phyloP scores from a whole-genome alignment of 2,113 vertebrate genomes.

The Monopterus albus region DNA sequence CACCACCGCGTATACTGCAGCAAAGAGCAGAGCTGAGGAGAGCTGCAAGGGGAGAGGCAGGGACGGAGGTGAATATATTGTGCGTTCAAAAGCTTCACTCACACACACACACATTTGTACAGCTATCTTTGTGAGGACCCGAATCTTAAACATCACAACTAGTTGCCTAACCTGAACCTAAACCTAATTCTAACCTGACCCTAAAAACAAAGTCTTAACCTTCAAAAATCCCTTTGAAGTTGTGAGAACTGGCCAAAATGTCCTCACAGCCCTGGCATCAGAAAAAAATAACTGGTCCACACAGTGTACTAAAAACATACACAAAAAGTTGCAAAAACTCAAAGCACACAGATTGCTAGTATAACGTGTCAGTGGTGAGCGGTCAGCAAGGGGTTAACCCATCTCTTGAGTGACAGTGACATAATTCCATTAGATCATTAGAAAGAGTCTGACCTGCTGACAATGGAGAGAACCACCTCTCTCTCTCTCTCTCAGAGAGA shows the following conservation, averaged over 20 bases:
- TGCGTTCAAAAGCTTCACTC: constrained; percentile 1
- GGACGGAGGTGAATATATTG: constrained; percentile 55
- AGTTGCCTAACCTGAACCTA: background rate
- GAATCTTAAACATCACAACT: no score
- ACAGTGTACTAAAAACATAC: constrained; percentile 1
- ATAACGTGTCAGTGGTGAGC: constrained; percentile 43
- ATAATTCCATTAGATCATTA: constrained; percentile 79
- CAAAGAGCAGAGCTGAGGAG: constrained; percentile 94
- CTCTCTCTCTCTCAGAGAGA: constrained; percentile 39
- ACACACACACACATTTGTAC: background rate
- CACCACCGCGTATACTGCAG: constrained; percentile 93
- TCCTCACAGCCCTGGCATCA: no score
- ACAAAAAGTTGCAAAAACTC: constrained; percentile 15
- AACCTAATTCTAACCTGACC: background rate
- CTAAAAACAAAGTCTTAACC: no score
- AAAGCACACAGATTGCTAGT: constrained; percentile 15
- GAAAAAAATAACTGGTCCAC: no score
- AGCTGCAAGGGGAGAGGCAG: constrained; percentile 80
- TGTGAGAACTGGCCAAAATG: no score
- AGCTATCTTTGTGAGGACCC: background rate
- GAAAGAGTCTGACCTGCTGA: constrained; percentile 73
- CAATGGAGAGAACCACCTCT: constrained; percentile 53
- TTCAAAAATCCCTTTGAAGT: no score
- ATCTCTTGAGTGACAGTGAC: constrained; percentile 61
- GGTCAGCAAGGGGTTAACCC: constrained; percentile 68